Evolutionary conservation across 1,140 invertebrate species (phyloP).

Genomic region (Bombus fervidus): DNA sequence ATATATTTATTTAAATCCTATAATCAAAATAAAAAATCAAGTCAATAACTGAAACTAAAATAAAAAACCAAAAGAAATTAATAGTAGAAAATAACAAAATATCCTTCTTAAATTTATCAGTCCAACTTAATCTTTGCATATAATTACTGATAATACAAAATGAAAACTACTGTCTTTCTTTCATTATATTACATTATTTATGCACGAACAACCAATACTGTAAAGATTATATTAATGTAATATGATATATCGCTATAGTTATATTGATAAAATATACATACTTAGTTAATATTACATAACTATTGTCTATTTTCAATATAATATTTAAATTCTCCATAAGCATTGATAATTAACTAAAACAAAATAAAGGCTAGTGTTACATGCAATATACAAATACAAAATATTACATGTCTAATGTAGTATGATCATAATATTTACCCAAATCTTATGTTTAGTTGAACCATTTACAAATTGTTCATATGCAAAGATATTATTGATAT

Average conservation of each 20-base stretch:
- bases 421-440: constrained; percentile 54
- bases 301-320: neutral
- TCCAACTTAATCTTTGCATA: neutral
- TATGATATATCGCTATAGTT: neutral
- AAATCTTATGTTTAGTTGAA: constrained; percentile 44
- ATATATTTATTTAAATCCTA: neutral
- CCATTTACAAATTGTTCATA: neutral
- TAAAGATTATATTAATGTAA: neutral
- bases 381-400: neutral
- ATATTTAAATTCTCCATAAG: neutral
- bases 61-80: neutral
- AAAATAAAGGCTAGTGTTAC: neutral
- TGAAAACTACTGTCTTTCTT: neutral
- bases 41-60: neutral
- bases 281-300: neutral
- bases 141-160: neutral
- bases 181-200: neutral
- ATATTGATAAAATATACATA: neutral
- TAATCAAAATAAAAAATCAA: neutral
- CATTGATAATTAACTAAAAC: constrained; percentile 1
- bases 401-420: neutral
- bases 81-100: neutral
- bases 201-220: neutral
- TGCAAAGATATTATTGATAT: constrained; percentile 23
- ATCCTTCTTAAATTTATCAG: neutral